Evolutionary conservation across 2,888 invertebrate genomes (phyloP), one percentile per base, ranked within the genome.

Genomic region (Heteropelma amictum): DNA sequence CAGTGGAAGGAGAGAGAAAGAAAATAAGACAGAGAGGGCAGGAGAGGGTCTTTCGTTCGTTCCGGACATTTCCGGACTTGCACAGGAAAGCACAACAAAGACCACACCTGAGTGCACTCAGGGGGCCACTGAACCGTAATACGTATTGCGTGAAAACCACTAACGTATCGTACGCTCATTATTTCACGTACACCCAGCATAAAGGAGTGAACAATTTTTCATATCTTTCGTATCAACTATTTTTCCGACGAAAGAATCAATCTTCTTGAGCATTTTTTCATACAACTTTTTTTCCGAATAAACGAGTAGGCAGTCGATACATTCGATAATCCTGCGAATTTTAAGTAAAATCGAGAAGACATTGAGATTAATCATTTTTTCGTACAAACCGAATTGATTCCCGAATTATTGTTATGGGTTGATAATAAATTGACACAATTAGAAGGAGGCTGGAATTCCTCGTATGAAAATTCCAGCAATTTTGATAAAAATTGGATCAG

Each of bases 71-170:
- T 80, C 78, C 76, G 72, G 77, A 72, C 69, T 71, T 54, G 70
- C 75, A 74, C 76, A 77, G 70, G 79, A 76, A 74, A 77, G 72
- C 67, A 77, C 76, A 77, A 79, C 78, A 80, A 72, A 60, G 76
- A 78, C 79, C 77, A 72, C 79, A 78, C 79, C 79, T 78, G 78
- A 77, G 76, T 75, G 78, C 74, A 68, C 70, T 60, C 71, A 63
- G 73, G 56, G 74, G 77, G 70, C 72, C 79, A 78, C 72, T 79
- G 80, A 80, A 81, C 80, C 79, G 76, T 78, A 74, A 58, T 73
- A 69, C 56, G 76, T 38, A 38, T 80, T 68, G 78, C 77, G 77
- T 78, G 77, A 76, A 78, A 75, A 70, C 72, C 51, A 42, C 38
- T 65, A 45, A 76, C 69, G 67, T 65, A 54, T 74, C 47, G 67